These are phyloP conservation scores for Iphiclides podalirius DNA, from an alignment of 2,888 invertebrate genomes.

Conservation along the genomic window DNA sequence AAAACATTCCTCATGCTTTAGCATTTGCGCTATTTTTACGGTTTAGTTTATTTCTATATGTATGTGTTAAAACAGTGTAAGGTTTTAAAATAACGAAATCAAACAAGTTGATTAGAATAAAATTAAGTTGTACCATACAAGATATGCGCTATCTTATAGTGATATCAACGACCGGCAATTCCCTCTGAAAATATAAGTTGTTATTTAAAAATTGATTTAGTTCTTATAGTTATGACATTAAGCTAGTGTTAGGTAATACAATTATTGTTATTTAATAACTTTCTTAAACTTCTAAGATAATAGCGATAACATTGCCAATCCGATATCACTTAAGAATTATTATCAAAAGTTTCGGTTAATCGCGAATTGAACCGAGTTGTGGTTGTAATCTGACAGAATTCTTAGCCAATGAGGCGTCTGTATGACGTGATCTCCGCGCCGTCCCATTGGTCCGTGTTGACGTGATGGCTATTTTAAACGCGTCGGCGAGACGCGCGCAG, in stretches of 20 bases:
- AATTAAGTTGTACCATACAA: too few relatives aligned
- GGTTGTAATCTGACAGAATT: conserved; percentile 67
- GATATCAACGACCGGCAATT: too few relatives aligned
- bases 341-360: conserved; percentile 75
- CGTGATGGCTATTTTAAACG: conserved; percentile 67
- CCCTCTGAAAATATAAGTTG: too few relatives aligned
- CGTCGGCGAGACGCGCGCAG: conserved; percentile 64
- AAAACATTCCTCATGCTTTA: too few relatives aligned
- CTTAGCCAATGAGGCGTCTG: conserved; percentile 53
- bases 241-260: conserved; percentile 1
- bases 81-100: too few relatives aligned
- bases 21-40: too few relatives aligned
- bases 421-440: conserved; percentile 53
- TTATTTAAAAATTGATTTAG: too few relatives aligned
- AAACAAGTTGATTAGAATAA: too few relatives aligned
- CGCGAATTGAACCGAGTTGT: conserved; percentile 69
- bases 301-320: conserved; percentile 51
- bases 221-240: too few relatives aligned
- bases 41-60: too few relatives aligned
- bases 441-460: conserved; percentile 60
- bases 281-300: conserved; percentile 38
- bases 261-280: conserved; percentile 17
- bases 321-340: conserved; percentile 63
- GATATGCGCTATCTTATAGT: too few relatives aligned
- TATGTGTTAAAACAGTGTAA: too few relatives aligned